These are phyloP conservation scores for Baronia brevicornis DNA, from an alignment of 2,888 invertebrate species.

Conservation along the genomic window DNA sequence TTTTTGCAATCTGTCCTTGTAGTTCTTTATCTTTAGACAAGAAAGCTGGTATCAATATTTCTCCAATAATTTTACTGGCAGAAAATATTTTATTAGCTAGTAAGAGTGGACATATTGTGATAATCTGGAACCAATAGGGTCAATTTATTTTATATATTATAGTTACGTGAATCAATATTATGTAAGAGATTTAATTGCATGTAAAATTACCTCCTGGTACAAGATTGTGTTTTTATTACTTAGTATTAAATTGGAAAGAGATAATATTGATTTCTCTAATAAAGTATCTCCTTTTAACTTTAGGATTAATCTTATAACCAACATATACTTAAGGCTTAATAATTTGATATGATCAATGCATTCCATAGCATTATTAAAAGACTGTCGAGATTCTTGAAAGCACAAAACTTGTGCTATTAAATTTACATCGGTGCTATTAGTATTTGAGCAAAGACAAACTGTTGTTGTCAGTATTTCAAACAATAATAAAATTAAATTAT, in stretches of 20 bases:
- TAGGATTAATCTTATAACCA: slow-evolving; percentile 32
- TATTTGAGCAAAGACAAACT: slow-evolving; percentile 26
- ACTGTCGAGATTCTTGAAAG: slow-evolving; percentile 31
- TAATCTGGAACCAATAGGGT: slow-evolving; percentile 43
- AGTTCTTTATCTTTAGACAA: slow-evolving; percentile 40
- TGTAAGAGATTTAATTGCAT: slow-evolving; percentile 15
- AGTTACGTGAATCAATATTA: slow-evolving; percentile 1
- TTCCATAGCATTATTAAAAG: slow-evolving; percentile 28
- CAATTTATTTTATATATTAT: background rate
- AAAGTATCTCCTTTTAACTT: slow-evolving; percentile 30
- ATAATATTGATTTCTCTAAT: slow-evolving; percentile 33
- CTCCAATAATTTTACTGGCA: slow-evolving; percentile 55
- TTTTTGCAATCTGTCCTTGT: slow-evolving; percentile 37
- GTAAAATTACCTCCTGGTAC: slow-evolving; percentile 30
- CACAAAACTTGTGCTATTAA: slow-evolving; percentile 39
- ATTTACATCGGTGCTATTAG: slow-evolving; percentile 29
- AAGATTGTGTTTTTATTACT: slow-evolving; percentile 30
- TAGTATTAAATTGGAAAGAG: slow-evolving; percentile 29
- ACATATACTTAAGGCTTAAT: slow-evolving; percentile 38
- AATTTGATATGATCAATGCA: slow-evolving; percentile 30
- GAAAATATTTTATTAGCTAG: slow-evolving; percentile 44
- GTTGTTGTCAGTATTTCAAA: slow-evolving; percentile 38
- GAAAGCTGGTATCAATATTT: slow-evolving; percentile 57
- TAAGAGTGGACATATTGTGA: slow-evolving; percentile 46
- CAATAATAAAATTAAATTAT: slow-evolving; percentile 25